Conservation (phyloP, 2,888 invertebrate species). For the Aplocera efformata region DNA sequence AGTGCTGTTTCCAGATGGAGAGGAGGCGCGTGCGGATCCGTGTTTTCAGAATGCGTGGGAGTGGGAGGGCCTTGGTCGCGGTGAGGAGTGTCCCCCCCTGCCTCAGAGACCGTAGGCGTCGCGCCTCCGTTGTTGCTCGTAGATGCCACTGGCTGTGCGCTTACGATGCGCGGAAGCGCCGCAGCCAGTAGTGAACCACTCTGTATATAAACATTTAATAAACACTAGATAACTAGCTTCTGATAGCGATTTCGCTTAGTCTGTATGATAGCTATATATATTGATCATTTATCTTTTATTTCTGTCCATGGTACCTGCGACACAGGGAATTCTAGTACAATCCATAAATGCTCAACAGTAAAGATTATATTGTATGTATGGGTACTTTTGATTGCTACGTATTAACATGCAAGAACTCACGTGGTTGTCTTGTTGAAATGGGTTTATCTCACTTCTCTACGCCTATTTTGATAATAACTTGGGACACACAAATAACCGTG, state of each 20-base stretch:
- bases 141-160: constrained; percentile 31
- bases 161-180: constrained; percentile 83
- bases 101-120: constrained; percentile 61
- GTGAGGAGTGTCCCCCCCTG: constrained; percentile 56
- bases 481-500: too few species aligned
- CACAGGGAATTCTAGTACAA: too few species aligned
- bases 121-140: constrained; percentile 54
- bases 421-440: too few species aligned
- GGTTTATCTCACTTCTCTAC: too few species aligned
- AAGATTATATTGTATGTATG: too few species aligned
- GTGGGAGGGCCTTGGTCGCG: constrained; percentile 74
- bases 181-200: constrained; percentile 84
- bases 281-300: background rate
- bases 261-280: background rate
- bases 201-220: constrained; percentile 42
- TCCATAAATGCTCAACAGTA: too few species aligned
- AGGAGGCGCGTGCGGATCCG: constrained; percentile 70
- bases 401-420: too few species aligned
- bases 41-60: constrained; percentile 72
- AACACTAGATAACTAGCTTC: too few species aligned
- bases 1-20: constrained; percentile 76
- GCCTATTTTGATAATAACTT: too few species aligned
- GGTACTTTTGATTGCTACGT: too few species aligned
- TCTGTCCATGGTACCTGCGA: too few species aligned
- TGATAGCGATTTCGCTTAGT: too few species aligned